Evolutionary conservation across 92 coral and sea anemone species (phyloP).

Genomic region (Muricea muricata): DNA sequence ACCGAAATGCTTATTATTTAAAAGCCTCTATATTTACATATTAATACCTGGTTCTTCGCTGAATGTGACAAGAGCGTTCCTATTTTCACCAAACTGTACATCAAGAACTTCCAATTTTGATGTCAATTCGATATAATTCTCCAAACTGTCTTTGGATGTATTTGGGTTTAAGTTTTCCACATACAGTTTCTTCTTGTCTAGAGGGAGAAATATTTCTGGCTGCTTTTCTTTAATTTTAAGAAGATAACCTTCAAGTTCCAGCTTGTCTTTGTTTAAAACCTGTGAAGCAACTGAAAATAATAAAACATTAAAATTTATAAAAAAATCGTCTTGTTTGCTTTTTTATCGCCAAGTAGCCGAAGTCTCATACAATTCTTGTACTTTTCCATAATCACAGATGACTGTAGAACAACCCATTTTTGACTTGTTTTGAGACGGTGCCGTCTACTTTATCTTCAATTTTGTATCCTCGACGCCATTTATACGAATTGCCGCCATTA

Average conservation of each 20-base stretch:
- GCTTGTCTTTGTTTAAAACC: slow-evolving; percentile 23
- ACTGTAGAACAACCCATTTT: too few species aligned
- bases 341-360: too few species aligned
- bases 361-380: too few species aligned
- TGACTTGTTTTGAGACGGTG: too few species aligned
- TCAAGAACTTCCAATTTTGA: slow-evolving; percentile 16
- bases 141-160: slow-evolving; percentile 14
- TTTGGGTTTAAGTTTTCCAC: slow-evolving; percentile 13
- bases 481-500: too few species aligned
- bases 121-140: slow-evolving; percentile 22
- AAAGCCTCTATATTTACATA: too few species aligned
- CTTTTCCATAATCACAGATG: too few species aligned
- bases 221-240: slow-evolving; percentile 32
- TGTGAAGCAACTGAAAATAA: slow-evolving; percentile 23
- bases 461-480: too few species aligned
- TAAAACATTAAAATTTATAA: too few species aligned
- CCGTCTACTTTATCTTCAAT: too few species aligned
- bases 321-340: too few species aligned
- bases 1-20: too few species aligned
- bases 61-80: slow-evolving; percentile 28
- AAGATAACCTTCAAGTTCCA: slow-evolving; percentile 22
- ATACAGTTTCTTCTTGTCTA: slow-evolving; percentile 33
- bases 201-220: slow-evolving; percentile 23
- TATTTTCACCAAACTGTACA: slow-evolving; percentile 8
- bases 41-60: slow-evolving; percentile 39